These are phyloP conservation scores for Atherinosoma microstoma DNA, from an alignment of 2,797 vertebrate species.

Conservation along the genomic window DNA sequence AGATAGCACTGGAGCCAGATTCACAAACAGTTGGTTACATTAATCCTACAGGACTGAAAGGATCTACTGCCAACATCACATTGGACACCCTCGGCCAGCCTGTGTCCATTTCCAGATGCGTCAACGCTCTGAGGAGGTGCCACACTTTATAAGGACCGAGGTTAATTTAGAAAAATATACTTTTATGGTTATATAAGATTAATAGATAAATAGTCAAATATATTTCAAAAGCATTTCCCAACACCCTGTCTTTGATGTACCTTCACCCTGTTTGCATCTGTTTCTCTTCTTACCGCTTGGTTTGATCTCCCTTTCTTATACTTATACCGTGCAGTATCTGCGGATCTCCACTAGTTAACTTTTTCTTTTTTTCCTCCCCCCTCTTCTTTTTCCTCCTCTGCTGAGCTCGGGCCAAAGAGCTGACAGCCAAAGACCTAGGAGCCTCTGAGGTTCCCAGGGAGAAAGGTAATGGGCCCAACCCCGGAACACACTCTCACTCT, in stretches of 20 bases:
- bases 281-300: constrained; percentile 23
- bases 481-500: constrained; percentile 75
- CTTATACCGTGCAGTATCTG: constrained; percentile 12
- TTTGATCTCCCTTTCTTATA: constrained; percentile 24
- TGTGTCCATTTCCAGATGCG: background rate
- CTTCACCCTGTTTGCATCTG: constrained; percentile 15
- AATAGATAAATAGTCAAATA: background rate
- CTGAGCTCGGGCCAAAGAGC: constrained; percentile 71
- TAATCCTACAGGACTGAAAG: background rate
- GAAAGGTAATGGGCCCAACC: constrained; percentile 81
- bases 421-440: constrained; percentile 78
- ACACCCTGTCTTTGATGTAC: constrained; percentile 20
- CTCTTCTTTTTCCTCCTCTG: constrained; percentile 46
- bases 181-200: background rate
- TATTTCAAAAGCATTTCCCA: background rate
- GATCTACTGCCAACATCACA: background rate
- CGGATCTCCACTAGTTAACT: constrained; percentile 28
- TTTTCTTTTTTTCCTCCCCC: constrained; percentile 4
- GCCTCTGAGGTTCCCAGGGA: constrained; percentile 73
- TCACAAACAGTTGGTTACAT: background rate
- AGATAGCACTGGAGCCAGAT: background rate
- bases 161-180: background rate
- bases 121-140: background rate
- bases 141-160: background rate
- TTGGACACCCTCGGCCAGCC: background rate